Base-by-base conservation (phyloP, 2,113 vertebrate species). In the Siniperca chuatsi region DNA sequence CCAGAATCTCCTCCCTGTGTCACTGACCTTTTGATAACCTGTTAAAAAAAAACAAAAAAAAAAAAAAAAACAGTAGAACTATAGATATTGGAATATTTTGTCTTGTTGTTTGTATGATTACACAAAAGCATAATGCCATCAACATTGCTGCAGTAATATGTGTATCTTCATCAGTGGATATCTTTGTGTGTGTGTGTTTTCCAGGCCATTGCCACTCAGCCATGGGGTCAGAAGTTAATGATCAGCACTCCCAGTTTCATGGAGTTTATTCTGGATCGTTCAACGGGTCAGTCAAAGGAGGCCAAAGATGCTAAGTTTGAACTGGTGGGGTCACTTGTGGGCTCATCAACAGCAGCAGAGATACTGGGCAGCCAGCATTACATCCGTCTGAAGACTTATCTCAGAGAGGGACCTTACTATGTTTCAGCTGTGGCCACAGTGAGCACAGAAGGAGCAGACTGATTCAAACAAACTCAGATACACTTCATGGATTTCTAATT, bases 251-350 rank as follows among this genome's bases (percentile, higher is more conserved):
- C 98, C 0, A 97, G 98, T 13, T 99, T 99, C 80, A 95, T 98
- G 93, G 98, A 99, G 89, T 99, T 98, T 67, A 23, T 99, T 3
- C 91, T 99, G 83, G 97, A 99, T 91, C 96, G 98, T 46, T 97
- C 97, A 0, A 96, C 96, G 35, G 97, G 97, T 61, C 96, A 92
- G 42, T 97, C 97, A 62, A 99, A 99, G 93, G 94, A 97, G 82
- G 97, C 96, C 0, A 99, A 99, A 89, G 98, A 99, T 77, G 97
- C 97, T 55, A 99, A 99, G 85, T 99, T 97, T 0, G 97, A 97
- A 91, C 97, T 99, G 75, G 97, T 99, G 33, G 97, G 97, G 82
- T 94, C 97, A 1, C 95, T 99, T 7, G 96, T 96, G 74, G 95
- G 93, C 89, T 98, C 97, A 0, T 96, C 97, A 21, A 97, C 95